Evolutionary conservation across 53 echinoderm and acorn worm genomes (phyloP), one percentile per base, ranked within the genome.

Genomic region (Stichopus horrens): DNA sequence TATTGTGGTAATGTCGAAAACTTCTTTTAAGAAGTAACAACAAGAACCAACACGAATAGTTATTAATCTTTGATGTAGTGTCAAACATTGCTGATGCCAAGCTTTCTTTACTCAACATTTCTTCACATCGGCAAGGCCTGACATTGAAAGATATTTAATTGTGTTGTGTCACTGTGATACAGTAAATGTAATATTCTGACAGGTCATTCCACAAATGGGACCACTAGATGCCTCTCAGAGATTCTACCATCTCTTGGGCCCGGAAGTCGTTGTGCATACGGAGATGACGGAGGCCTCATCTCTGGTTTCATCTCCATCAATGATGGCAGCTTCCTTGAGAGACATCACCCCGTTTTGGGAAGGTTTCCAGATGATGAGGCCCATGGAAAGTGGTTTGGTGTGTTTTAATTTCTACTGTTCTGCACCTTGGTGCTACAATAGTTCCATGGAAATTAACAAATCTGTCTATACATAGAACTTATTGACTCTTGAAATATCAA

Each of bases 341-440:
- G 23, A 37, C 16, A 86, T 86, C 86, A 66, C 14, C 67, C 52
- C 7, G 53, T 53, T 21, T 20, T 21, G 14, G 52, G 23, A 8
- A 66, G 9, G 13, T 63, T 10, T 63, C 52, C 67, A 52, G 52
- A 63, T 0, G 21, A 59, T 21, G 52, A n/a, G 9, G 23, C 10
- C 10, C 67, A 86, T 23, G 7, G 21, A 8, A 66, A 86, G 16
- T 86, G 86, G 86, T 63, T 86, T 65, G 52, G 86, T 86, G 54
- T 53, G 83, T 82, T 21, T 2, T 22, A 13, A 14, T 19, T 19
- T 13, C 14, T 19, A 0, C 13, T 13, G 71, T 68, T 68, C 1
- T 68, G 14, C 71, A 68, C 71, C 13, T 1, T 77, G 16, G 14
- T 21, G 14, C 71, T 16, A 68, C 71, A 16, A 16, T 68, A 16